Base-by-base conservation (phyloP, 2,113 vertebrate genomes). In the Macquaria ambigua region DNA sequence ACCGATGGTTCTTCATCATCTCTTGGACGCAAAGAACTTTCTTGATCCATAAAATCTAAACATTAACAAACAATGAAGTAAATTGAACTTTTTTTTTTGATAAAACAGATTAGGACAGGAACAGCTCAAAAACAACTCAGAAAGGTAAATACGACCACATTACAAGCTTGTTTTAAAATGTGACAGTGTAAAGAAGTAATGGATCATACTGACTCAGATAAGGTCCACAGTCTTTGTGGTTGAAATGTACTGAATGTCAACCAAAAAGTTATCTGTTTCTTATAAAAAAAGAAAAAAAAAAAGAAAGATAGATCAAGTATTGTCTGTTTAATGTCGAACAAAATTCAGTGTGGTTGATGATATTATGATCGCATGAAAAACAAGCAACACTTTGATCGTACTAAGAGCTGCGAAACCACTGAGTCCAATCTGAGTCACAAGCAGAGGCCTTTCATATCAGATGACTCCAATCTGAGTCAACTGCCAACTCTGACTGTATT, bases 351-450 rank as follows among this genome's bases (percentile, higher is more conserved):
- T n/a, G 61, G 55, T 16, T 74, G 23, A 61, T 48, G 56, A 56
- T 11, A 4, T 55, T 28, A 2, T 43, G 77, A 82, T 43, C 37
- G 48, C 10, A 50, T 59, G 25, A 82, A 34, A 15, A 72, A 89
- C 76, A 88, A 82, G 39, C 41, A 66, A n/a, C 25, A 61, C 81
- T 88, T 86, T 91, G 56, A 92, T 25, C 11, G 16, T 1, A 58
- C 23, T 71, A 9, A 87, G 20, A 55, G 31, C 67, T 70, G 48
- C 69, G 70, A 92, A 91, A 90, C 89, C 90, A 90, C 90, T n/a
- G 75, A 77, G 71, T 87, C 93, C 56, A 92, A 93, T 92, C 77
- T 61, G 34, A 92, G 87, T 95, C 92, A 93, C 90, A 90, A 88
- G 85, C 76, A 69, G 61, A 61, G 18, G 53, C 50, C 25, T 61